phyloP scores from a whole-genome alignment of 2,113 vertebrate genomes.

The Entomyzon cyanotis region DNA sequence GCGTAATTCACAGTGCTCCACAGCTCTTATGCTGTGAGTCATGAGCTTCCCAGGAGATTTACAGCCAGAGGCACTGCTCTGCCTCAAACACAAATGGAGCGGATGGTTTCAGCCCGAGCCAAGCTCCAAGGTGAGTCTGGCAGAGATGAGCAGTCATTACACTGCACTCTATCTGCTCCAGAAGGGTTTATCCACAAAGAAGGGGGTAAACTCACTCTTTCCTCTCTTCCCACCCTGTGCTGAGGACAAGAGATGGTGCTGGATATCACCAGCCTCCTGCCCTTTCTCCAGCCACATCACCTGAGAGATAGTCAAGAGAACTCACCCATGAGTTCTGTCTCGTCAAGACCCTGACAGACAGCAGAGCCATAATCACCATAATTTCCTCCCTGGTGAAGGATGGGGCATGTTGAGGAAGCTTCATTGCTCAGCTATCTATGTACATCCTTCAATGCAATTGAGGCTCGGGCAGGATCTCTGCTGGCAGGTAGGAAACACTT shows the following conservation, averaged over 20 bases:
- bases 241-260: neutral
- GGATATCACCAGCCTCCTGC: neutral
- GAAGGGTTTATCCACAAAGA: neutral
- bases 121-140: neutral
- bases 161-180: neutral
- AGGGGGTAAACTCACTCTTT: neutral
- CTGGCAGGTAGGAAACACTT: neutral
- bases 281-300: neutral
- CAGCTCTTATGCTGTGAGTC: neutral
- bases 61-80: neutral
- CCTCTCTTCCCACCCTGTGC: neutral
- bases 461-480: neutral
- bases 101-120: neutral
- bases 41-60: neutral
- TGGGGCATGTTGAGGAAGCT: neutral
- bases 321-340: neutral
- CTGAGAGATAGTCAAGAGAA: neutral
- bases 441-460: neutral
- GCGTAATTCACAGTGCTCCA: accelerated
- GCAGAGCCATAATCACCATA: neutral
- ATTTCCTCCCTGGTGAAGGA: neutral
- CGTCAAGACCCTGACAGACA: accelerated
- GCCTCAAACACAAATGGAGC: neutral
- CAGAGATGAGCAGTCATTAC: neutral
- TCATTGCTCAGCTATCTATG: neutral